Evolutionary conservation across 2,113 vertebrate genomes (phyloP), one percentile per base, ranked within the genome.

Genomic region (Melanostigma gelatinosum): DNA sequence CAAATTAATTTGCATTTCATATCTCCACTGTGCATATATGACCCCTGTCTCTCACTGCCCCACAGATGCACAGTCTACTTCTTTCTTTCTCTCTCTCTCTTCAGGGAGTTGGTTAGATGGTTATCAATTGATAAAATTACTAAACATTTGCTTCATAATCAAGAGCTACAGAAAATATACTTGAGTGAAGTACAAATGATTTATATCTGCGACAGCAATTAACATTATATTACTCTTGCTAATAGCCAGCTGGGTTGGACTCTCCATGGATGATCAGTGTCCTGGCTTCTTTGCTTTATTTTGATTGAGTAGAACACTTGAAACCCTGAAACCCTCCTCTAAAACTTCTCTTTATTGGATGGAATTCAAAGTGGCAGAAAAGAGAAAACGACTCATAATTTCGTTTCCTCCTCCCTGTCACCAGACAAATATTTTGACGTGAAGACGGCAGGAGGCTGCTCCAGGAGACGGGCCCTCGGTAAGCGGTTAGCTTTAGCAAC

Each of bases 241-340:
- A 55, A 55, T 55, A 55, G n/a, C 54, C n/a, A 55, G 54, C 54
- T 55, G 54, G 54, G 27, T 55, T 24, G 54, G n/a, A 55, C 54
- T 55, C 54, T 52, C 8, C 50, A n/a, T 52, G 20, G 50, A 52
- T 52, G 50, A 52, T 52, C 20, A 20, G 50, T n/a, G 50, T 52
- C 50, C 50, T 52, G 50, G 20, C 50, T 52, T 52, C 18, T 52
- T 52, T 52, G 50, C 1, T n/a, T 40, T 52, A 7, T 52, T 52
- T 52, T 52, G 50, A 52, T 52, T 52, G 20, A 52, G 50, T 52
- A 22, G 50, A 22, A 20, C 50, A 52, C 50, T 52, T 52, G 50
- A 52, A 52, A 20, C 50, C 20, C 50, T 52, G 50, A 52, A 52
- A 20, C 50, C 20, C 50, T 52, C 50, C 50, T n/a, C 50, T 52